Evolutionary conservation across 2,888 invertebrate species (phyloP), one percentile per base, ranked within the genome.

Genomic region (Dynastes maya): DNA sequence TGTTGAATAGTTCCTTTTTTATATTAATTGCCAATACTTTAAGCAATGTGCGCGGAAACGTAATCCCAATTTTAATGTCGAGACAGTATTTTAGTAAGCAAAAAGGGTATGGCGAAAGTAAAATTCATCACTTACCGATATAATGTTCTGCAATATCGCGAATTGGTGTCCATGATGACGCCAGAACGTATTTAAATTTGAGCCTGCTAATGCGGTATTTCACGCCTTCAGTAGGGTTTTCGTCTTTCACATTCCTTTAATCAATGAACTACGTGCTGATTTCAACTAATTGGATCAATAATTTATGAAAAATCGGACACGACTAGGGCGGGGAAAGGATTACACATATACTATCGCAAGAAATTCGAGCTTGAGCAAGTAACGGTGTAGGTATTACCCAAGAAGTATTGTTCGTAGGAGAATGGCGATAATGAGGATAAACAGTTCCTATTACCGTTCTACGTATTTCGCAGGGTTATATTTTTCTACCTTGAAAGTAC

Each of bases 201-300:
- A 72, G 58, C 72, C 72, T n/a, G 58, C 72, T 72, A 72, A 72
- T 72, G 61, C 61, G 72, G 27, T 72, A 61, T 61, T 72, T 72
- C 72, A 72, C 72, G 72, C 61, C 72, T 72, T 58, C 61, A 58
- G 45, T 72, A 40, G 72, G 40, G 72, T 16, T 72, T 72, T 40
- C 72, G 72, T 72, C 72, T 72, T 72, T 72, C 58, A 37, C 37
- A 72, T 72, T 72, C 72, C 61, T 72, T 72, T 61, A 58, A 72
- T 61, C 72, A 72, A 61, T 58, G 72, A 72, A 72, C 72, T 58
- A 40, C 72, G 61, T 72, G 72, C 72, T 72, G 72, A 72, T 72
- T 72, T 55, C 55, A 72, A 72, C 61, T 72, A 72, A 72, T 72
- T 72, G 72, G 45, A 45, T 45, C n/a, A n/a, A n/a, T n/a, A n/a